Percentiles rank a stretch among this genome's conserved stretches.
These are phyloP conservation scores for Menidia menidia DNA, from an alignment of 2,797 vertebrate species.

Conservation along the genomic window DNA sequence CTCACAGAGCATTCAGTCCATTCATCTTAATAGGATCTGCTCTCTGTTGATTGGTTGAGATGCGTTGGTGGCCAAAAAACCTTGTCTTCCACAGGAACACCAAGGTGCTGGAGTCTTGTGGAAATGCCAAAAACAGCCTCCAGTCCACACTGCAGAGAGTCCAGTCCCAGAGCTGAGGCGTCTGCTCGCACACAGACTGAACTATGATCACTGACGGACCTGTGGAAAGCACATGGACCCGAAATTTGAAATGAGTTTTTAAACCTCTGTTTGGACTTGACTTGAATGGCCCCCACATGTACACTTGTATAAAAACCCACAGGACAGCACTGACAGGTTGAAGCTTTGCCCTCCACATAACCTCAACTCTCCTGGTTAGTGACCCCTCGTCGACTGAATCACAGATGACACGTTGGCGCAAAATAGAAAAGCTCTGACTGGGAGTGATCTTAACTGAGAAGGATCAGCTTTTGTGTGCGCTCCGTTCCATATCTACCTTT, in stretches of 20 bases:
- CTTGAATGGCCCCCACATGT: conserved; percentile 28
- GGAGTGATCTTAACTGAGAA: not conserved
- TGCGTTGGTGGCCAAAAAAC: not conserved
- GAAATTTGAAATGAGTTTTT: not conserved
- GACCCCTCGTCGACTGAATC: not conserved
- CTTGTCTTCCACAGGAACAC: conserved; percentile 82
- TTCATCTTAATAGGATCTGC: no score
- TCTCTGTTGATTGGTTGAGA: not conserved
- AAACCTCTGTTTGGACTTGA: conserved; percentile 27
- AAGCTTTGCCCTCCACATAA: conserved; percentile 8
- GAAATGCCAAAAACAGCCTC: conserved; percentile 87
- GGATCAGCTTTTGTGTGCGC: conserved; percentile 22
- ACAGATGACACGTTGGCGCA: conserved; percentile 10
- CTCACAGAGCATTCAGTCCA: not conserved
- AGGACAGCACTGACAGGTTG: conserved; percentile 25
- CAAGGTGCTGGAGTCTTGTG: conserved; percentile 87
- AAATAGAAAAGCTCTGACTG: conserved; percentile 5
- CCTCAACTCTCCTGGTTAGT: not conserved
- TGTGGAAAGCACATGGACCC: conserved; percentile 28
- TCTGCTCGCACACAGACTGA: conserved; percentile 26
- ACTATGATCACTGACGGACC: conserved; percentile 41
- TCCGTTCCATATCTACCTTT: conserved; percentile 40
- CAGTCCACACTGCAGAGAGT: conserved; percentile 85
- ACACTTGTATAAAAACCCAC: conserved; percentile 16
- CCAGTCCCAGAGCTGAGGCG: conserved; percentile 74